phyloP scores from a whole-genome alignment of 37 sponge, comb jelly and placozoan genomes.

The Oscarella lobularis region DNA sequence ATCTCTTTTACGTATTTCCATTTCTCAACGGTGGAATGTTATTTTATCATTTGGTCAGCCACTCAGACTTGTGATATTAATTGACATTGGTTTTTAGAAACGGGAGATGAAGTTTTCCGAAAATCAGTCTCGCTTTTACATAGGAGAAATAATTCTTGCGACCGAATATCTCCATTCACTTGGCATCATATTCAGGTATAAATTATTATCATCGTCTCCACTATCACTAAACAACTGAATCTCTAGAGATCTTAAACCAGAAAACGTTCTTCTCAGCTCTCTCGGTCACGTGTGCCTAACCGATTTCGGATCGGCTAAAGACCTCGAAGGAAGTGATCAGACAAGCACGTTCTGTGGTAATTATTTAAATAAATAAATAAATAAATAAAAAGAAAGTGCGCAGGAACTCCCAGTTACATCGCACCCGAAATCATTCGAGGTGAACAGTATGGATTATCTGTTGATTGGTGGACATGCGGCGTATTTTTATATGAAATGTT shows the following conservation, averaged over 20 bases:
- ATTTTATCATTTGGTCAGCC: constrained; percentile 63
- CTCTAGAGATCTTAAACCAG: constrained; percentile 64
- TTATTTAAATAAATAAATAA: neutral
- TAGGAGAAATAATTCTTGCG: constrained; percentile 64
- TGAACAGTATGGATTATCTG: constrained; percentile 59
- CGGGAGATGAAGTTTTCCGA: constrained; percentile 41
- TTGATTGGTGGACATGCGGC: constrained; percentile 83
- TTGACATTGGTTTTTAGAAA: constrained; percentile 13
- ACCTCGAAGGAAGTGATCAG: constrained; percentile 25
- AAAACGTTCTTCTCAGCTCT: constrained; percentile 57
- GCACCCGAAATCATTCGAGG: constrained; percentile 73
- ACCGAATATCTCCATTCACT: constrained; percentile 63
- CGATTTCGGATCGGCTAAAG: constrained; percentile 79
- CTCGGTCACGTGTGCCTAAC: constrained; percentile 56
- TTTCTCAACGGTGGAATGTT: constrained; percentile 70
- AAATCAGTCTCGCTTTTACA: constrained; percentile 57
- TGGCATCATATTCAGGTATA: constrained; percentile 60
- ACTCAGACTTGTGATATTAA: neutral
- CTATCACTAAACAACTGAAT: too few species aligned
- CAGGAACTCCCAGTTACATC: constrained; percentile 75
- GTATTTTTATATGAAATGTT: constrained; percentile 63
- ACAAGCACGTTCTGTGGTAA: constrained; percentile 57
- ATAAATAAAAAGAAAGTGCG: neutral
- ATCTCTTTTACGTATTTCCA: constrained; percentile 51
- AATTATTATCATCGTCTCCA: neutral